Evolutionary conservation across 2,888 invertebrate genomes (phyloP), one percentile per base, ranked within the genome.

Genomic region (Acholoe squamosa): DNA sequence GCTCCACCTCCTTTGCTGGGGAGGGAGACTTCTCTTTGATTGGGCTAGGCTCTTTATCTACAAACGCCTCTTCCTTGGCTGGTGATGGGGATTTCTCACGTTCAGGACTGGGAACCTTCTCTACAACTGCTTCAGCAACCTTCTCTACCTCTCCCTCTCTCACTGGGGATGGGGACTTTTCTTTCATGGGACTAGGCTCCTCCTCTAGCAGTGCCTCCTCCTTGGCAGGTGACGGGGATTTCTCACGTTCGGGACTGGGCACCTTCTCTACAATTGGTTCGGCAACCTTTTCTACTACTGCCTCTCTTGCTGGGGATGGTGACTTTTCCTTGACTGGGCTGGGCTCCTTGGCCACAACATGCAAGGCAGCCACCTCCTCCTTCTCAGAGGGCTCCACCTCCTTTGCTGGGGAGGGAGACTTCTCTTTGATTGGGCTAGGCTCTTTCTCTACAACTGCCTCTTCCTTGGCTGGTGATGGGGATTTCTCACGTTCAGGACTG

Each of bases 371-470:
- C 16, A 25, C 33, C 31, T 34, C 84, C 34, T 84, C 84, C 43
- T 84, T 43, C 43, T 43, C 43, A 43, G 43, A n/a, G 31, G 80
- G 22, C 31, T 80, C 80, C 22, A 80, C 61, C 61, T 61, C 61
- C 19, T n/a, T 19, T n/a, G n/a, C 61, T 61, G 61, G 61, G 3
- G 77, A n/a, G n/a, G 77, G 77, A 19, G 77, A 77, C 84, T 84
- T 84, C 33, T 84, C 84, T 84, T 84, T 84, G 84, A 84, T 3
- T 84, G 84, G 84, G 43, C 84, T 84, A 16, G 84, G 84, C 25
- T 84, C 43, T 34, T 88, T 88, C 96, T 91, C 96, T 96, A 67
- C 43, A 19, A 25, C 52, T 71, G 51, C 96, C n/a, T 97, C 61
- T n/a, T 61, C 61, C 19, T n/a, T 19, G 22, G n/a, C 61, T 7